Evolutionary conservation across 2,888 invertebrate species (phyloP).

Genomic region (Tenodera sinensis): DNA sequence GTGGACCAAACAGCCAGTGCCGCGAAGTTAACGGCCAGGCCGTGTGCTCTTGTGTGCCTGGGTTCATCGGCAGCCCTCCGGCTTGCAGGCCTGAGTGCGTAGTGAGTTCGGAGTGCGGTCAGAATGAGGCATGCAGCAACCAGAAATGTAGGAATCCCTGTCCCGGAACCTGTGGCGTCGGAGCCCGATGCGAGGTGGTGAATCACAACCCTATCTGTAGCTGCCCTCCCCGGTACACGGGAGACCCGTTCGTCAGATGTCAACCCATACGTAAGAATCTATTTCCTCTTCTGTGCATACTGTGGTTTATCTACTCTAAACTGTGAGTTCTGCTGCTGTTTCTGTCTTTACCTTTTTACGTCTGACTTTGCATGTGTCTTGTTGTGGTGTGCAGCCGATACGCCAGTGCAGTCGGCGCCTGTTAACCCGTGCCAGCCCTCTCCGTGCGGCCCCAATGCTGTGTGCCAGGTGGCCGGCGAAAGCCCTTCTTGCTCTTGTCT

Average conservation of each 20-base stretch:
- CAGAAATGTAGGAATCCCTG: slow-evolving; percentile 53
- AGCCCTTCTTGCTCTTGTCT: slow-evolving; percentile 68
- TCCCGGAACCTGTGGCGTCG: slow-evolving; percentile 56
- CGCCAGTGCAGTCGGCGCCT: slow-evolving; percentile 23
- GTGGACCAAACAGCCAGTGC: slow-evolving; percentile 51
- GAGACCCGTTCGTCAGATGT: slow-evolving; percentile 72
- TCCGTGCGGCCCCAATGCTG: slow-evolving; percentile 51
- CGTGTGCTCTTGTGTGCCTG: slow-evolving; percentile 49
- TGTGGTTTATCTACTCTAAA: slow-evolving; percentile 41
- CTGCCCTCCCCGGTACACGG: slow-evolving; percentile 64
- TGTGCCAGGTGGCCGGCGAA: slow-evolving; percentile 69
- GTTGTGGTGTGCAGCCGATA: slow-evolving; percentile 15
- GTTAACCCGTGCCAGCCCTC: slow-evolving; percentile 41
- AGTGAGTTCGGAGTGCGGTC: slow-evolving; percentile 51
- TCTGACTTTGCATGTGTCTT: neutral
- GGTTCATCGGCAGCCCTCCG: slow-evolving; percentile 50
- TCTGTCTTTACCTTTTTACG: neutral
- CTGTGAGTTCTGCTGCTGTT: neutral
- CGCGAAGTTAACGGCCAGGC: slow-evolving; percentile 48
- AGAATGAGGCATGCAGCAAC: slow-evolving; percentile 51
- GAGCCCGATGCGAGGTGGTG: slow-evolving; percentile 66
- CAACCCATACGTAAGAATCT: slow-evolving; percentile 53
- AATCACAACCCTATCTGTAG: slow-evolving; percentile 76
- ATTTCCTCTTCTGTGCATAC: slow-evolving; percentile 60
- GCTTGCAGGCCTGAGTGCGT: slow-evolving; percentile 51